Conservation (phyloP, 2,797 vertebrate species). For the Aplochiton taeniatus region DNA sequence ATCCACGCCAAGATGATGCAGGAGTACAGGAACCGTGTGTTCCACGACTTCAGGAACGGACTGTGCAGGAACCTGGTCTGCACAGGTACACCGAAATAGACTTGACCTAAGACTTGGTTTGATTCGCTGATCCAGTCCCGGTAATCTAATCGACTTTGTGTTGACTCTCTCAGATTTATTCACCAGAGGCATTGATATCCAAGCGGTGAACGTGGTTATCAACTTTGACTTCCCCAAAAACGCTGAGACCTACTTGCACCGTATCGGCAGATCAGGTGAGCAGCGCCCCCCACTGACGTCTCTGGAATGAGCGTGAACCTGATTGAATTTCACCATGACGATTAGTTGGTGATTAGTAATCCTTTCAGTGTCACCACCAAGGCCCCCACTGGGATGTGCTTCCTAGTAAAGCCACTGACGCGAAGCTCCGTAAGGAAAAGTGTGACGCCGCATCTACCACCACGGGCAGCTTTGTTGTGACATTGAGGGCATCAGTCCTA, state of each 20-base stretch:
- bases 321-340: no score
- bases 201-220: conserved; percentile 85
- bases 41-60: conserved; percentile 73
- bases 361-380: no score
- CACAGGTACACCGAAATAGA: conserved; percentile 51
- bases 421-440: no score
- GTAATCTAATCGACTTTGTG: background rate
- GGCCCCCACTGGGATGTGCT: no score
- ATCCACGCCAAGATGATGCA: conserved; percentile 80
- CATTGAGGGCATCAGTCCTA: background rate
- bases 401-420: no score
- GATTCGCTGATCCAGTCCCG: background rate
- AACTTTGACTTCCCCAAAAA: conserved; percentile 86
- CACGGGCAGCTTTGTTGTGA: no score
- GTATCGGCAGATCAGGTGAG: conserved; percentile 82
- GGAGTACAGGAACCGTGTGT: conserved; percentile 74
- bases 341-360: no score
- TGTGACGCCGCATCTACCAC: no score
- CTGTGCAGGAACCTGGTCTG: conserved; percentile 73
- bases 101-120: background rate
- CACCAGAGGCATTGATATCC: conserved; percentile 85
- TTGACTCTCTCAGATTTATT: conserved; percentile 72
- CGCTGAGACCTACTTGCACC: conserved; percentile 83
- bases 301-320: no score
- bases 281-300: background rate